Base-by-base conservation (phyloP, 2,797 vertebrate species). In the Labeo calbasu region DNA sequence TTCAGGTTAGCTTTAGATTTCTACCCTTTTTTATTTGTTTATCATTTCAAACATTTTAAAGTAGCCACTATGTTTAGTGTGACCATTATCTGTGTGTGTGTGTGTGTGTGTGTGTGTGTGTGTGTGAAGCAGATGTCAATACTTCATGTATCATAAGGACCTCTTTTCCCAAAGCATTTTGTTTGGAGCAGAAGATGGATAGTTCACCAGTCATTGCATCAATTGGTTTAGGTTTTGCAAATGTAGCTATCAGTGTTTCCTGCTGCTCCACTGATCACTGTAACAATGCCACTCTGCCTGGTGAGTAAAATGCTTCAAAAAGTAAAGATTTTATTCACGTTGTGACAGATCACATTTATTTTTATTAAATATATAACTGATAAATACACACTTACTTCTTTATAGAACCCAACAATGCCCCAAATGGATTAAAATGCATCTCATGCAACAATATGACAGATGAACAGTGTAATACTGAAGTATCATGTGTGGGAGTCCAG, bases 391-490 rank as follows among this genome's bases (percentile, higher is more conserved):
- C 15, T 55, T 28, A 70, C 4, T 36, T 36, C 51, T 70, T 81
- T 81, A 4, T 70, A 81, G 68, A 71, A 9, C 23, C 53, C 36
- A 57, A 28, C 36, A 46, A 9, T 46, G 51, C 11, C 23, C 51
- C n/a, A 28, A 46, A 81, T 81, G 79, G 68, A 46, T 70, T 81
- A 19, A 21, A 59, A 68, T 81, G 79, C 59, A 36, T 19, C 13
- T 71, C 69, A 36, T 82, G 80, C 23, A 82, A 48, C 13, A 63
- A 2, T 9, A 1, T 5, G 12, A 48, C 36, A 32, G 79, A 71
- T 32, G 12, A 10, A 59, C 3, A 36, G 19, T 72, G 55, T 43
- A 36, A 50, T 21, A 81, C 15, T 5, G 4, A 25, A 28, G 25
- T 73, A 13, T 36, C 69, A 23, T 82, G 80, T 50, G 69, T 82